Percentiles rank a stretch among this genome's conserved stretches.
phyloP scores from a whole-genome alignment of 1,140 invertebrate species.

The Neuroterus valhalla region DNA sequence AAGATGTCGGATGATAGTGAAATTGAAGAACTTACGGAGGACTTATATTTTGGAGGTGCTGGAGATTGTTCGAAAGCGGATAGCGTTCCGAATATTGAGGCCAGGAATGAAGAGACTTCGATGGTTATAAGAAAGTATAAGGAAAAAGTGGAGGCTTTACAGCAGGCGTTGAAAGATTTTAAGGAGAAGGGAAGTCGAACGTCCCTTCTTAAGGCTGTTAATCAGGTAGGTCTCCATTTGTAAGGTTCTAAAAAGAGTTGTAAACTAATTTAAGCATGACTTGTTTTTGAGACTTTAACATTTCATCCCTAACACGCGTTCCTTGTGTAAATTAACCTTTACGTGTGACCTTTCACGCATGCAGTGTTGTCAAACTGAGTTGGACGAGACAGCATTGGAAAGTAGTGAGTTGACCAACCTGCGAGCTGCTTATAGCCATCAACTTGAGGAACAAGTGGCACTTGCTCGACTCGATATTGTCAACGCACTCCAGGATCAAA shows the following conservation, averaged over 20 bases:
- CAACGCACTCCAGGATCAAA: slow-evolving; percentile 77
- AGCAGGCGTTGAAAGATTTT: slow-evolving; percentile 71
- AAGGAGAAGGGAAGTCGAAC: slow-evolving; percentile 65
- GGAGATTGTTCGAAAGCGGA: slow-evolving; percentile 39
- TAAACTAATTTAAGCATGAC: neutral
- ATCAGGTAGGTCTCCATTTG: slow-evolving; percentile 60
- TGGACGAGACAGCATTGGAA: slow-evolving; percentile 60
- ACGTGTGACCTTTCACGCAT: slow-evolving; percentile 56
- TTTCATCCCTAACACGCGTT: neutral
- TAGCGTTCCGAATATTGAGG: slow-evolving; percentile 45
- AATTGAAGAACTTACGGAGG: slow-evolving; percentile 69
- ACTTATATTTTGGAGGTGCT: slow-evolving; percentile 61
- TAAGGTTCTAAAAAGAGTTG: neutral
- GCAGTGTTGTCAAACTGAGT: slow-evolving; percentile 72
- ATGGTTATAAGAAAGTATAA: slow-evolving; percentile 61
- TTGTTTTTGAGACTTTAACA: neutral
- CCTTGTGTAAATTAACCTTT: slow-evolving; percentile 52
- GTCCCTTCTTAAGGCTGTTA: slow-evolving; percentile 44
- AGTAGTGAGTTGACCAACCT: slow-evolving; percentile 65
- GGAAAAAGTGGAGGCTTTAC: slow-evolving; percentile 69
- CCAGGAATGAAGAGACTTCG: slow-evolving; percentile 25
- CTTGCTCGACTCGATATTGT: slow-evolving; percentile 78
- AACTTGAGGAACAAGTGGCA: slow-evolving; percentile 77
- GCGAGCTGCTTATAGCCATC: slow-evolving; percentile 63
- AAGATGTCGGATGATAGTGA: slow-evolving; percentile 75